Evolutionary conservation across 2,797 vertebrate genomes (phyloP).

Genomic region (Poecilia picta): DNA sequence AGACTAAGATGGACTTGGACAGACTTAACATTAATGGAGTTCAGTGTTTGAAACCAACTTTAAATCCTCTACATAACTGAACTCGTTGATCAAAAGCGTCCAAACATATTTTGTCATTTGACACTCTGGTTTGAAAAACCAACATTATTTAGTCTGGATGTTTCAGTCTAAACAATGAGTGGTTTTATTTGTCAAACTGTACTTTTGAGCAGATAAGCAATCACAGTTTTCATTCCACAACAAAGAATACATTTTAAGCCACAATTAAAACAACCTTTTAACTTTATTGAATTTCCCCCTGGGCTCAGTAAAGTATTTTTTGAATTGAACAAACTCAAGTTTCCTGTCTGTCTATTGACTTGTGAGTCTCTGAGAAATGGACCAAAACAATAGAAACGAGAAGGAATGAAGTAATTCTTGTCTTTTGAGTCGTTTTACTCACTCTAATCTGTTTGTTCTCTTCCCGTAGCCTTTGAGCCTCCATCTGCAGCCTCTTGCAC

Average conservation of each 20-base stretch:
- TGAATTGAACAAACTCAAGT: not conserved
- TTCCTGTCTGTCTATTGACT: not conserved
- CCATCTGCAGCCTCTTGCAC: slow-evolving; percentile 94
- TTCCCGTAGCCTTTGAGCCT: slow-evolving; percentile 96
- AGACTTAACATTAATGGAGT: not conserved
- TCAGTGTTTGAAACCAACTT: not conserved
- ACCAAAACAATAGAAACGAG: not conserved
- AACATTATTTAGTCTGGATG: not conserved
- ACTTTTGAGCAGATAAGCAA: not conserved
- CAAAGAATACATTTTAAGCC: not conserved
- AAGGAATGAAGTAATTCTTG: not conserved
- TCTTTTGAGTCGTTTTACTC: slow-evolving; percentile 43
- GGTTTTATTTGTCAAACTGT: not conserved
- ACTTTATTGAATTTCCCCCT: too few relatives aligned
- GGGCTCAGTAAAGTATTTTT: too few relatives aligned
- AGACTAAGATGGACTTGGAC: not conserved
- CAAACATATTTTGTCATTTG: not conserved
- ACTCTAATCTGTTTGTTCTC: slow-evolving; percentile 98
- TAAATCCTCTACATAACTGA: not conserved
- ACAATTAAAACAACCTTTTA: not conserved
- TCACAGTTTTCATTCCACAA: not conserved
- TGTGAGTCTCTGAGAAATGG: not conserved
- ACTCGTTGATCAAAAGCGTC: not conserved
- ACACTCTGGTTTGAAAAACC: not conserved
- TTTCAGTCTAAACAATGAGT: not conserved